Base-by-base conservation (phyloP, 2,113 vertebrate species). In the Corvus moneduloides region DNA sequence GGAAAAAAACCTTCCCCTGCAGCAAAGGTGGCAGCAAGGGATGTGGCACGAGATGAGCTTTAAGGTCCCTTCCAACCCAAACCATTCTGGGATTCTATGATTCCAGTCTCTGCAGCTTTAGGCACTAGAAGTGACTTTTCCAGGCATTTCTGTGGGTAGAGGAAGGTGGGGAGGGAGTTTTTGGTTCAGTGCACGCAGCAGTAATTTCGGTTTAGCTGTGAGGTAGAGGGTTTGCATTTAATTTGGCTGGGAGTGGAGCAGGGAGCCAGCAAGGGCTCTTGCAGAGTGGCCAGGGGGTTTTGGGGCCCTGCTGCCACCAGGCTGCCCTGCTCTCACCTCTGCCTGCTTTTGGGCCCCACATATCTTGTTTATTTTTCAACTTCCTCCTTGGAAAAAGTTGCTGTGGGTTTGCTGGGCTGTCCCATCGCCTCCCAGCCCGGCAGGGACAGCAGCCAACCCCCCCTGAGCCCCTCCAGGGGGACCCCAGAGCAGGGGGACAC, bases 401-500 rank as follows among this genome's bases (percentile, higher is more conserved):
- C 56, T 58, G 37, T 5, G 2, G 0, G 4, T 15, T 63, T 14
- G 3, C 48, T 4, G 3, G 71, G 37, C 72, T n/a, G 62, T 41
- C 24, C 67, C 35, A 2, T 32, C 0, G 0, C 1, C 11, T 55
- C 39, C 61, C 62, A 35, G 56, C 3, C 5, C 16, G 2, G 2
- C 46, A 51, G 56, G 32, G 28, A 7, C n/a, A 32, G 26, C 33
- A 11, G 15, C 32, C 7, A 63, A 13, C 4, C 15, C 43, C 27
- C 32, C 13, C 2, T 1, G 33, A 41, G 32, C 44, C 46, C 44
- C 11, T 51, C 18, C 59, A 1, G 0, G 0, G 4, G 43, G 21
- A 72, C 33, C 48, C 30, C 8, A 2, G 62, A 19, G n/a, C 1
- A 13, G 11, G 33, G 59, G 41, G 30, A 37, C 41, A 23, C 33